phyloP scores from a whole-genome alignment of 2,888 invertebrate species.

The Torymus tubicola region DNA sequence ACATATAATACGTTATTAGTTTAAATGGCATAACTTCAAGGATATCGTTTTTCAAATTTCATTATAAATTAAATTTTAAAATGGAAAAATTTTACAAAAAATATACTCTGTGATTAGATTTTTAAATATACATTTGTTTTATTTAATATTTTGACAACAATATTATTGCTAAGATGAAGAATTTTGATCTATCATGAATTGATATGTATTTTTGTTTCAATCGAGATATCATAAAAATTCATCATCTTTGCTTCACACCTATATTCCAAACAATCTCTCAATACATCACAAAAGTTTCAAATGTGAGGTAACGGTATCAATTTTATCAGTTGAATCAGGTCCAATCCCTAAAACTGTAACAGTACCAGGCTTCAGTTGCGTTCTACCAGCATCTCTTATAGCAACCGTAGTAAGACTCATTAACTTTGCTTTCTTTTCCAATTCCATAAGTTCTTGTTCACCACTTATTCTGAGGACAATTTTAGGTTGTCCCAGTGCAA shows the following conservation, averaged over 20 bases:
- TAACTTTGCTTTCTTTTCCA: slow-evolving; percentile 78
- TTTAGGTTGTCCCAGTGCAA: slow-evolving; percentile 84
- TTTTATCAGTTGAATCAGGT: slow-evolving; percentile 79
- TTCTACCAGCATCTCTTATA: slow-evolving; percentile 84
- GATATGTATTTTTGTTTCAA: background rate
- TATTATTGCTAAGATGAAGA: slow-evolving; percentile 15
- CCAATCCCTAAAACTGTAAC: slow-evolving; percentile 87
- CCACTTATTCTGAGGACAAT: slow-evolving; percentile 82
- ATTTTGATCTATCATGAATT: slow-evolving; percentile 45
- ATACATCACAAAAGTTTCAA: slow-evolving; percentile 80
- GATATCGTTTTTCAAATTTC: slow-evolving; percentile 45
- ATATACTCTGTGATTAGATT: slow-evolving; percentile 55
- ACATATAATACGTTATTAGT: slow-evolving; percentile 18
- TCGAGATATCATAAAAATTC: slow-evolving; percentile 9
- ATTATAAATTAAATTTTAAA: slow-evolving; percentile 38
- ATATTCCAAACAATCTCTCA: slow-evolving; percentile 26
- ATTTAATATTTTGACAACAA: slow-evolving; percentile 30
- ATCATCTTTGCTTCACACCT: slow-evolving; percentile 31
- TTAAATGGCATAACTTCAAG: slow-evolving; percentile 24
- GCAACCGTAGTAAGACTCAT: slow-evolving; percentile 78
- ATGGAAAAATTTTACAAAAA: slow-evolving; percentile 44
- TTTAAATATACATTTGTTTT: slow-evolving; percentile 31
- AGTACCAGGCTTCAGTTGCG: slow-evolving; percentile 83
- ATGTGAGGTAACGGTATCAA: slow-evolving; percentile 82
- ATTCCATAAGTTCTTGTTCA: slow-evolving; percentile 76